Conservation (phyloP, 1,140 invertebrate genomes). For the Myzus persicae region DNA sequence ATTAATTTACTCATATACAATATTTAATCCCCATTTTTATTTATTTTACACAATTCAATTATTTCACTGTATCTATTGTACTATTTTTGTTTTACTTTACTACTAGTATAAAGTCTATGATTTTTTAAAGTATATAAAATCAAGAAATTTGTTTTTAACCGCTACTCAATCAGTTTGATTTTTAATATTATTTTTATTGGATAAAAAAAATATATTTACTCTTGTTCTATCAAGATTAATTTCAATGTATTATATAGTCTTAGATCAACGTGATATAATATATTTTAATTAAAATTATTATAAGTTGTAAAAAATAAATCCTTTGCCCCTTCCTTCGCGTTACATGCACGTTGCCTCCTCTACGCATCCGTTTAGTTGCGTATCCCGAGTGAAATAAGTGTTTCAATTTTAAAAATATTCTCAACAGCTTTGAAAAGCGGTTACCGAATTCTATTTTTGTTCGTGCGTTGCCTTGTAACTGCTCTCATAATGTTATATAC, state of each 20-base stretch:
- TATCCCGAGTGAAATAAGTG: background rate
- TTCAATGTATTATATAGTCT: background rate
- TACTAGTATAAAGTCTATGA: too few relatives aligned
- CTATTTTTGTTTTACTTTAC: too few relatives aligned
- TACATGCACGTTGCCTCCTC: background rate
- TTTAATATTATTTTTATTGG: background rate
- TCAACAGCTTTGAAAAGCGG: conserved; percentile 54
- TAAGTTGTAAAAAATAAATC: background rate
- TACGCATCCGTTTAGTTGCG: background rate
- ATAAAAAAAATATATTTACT: background rate
- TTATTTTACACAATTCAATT: too few relatives aligned
- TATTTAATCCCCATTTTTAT: too few relatives aligned
- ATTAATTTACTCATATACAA: too few relatives aligned
- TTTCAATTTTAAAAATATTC: conserved; percentile 58
- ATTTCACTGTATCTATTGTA: too few relatives aligned
- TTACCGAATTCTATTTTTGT: conserved; percentile 53
- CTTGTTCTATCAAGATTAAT: background rate
- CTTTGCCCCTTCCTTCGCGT: background rate
- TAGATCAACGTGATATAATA: background rate
- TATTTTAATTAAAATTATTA: background rate
- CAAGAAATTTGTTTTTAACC: too few relatives aligned
- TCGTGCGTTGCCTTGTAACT: conserved; percentile 41
- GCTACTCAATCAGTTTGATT: background rate
- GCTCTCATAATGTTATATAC: conserved; percentile 35
- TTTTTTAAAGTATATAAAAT: too few relatives aligned